Evolutionary conservation across 2,888 invertebrate genomes (phyloP).

Genomic region (Acleris emargana): DNA sequence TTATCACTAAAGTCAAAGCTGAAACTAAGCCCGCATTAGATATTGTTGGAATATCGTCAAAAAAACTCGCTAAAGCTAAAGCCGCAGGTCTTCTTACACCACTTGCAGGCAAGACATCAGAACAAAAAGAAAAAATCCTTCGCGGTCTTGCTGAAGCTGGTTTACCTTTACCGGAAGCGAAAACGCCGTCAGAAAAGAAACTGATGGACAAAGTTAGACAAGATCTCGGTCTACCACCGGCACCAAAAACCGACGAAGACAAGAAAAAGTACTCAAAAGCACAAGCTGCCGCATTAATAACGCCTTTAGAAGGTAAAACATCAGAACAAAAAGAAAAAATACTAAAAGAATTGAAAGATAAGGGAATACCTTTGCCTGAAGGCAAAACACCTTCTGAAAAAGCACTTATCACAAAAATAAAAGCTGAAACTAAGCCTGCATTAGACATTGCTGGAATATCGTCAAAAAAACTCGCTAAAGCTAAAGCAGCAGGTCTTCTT

Average conservation of each 20-base stretch:
- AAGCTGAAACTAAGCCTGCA: not conserved
- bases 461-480: not conserved
- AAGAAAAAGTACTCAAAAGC: too few species aligned
- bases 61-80: not conserved
- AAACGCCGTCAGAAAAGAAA: too few species aligned
- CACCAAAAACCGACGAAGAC: too few species aligned
- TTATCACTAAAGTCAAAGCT: too few species aligned
- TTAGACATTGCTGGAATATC: not conserved
- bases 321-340: slow-evolving; percentile 20
- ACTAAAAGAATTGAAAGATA: not conserved
- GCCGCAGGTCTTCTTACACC: slow-evolving; percentile 28
- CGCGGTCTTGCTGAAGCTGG: too few species aligned
- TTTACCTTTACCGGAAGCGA: too few species aligned
- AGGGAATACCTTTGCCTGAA: not conserved
- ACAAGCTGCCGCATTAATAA: too few species aligned
- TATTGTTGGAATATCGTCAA: too few species aligned
- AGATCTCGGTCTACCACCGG: too few species aligned
- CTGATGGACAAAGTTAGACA: too few species aligned
- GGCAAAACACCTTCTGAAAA: slow-evolving; percentile 1
- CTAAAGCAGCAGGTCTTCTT: not conserved
- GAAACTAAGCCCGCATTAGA: too few species aligned
- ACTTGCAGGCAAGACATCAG: not conserved
- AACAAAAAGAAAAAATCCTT: slow-evolving; percentile 1
- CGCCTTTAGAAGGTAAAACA: too few species aligned
- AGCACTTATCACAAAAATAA: slow-evolving; percentile 18